These are phyloP conservation scores for Valencia hispanica DNA, from an alignment of 2,797 vertebrate species.

Conservation along the genomic window DNA sequence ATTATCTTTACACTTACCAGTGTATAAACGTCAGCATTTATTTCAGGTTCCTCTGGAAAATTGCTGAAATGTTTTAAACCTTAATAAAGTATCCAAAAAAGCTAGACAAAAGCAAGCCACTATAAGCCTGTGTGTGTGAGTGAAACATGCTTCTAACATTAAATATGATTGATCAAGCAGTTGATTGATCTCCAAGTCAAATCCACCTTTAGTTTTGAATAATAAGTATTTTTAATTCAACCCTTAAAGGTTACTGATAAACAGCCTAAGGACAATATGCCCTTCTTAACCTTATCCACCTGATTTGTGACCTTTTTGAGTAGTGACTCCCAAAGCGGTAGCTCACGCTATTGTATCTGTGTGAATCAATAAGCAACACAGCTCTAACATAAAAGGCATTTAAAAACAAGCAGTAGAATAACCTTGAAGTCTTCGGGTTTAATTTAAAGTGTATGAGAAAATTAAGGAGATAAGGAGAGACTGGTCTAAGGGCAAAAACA, in stretches of 20 bases:
- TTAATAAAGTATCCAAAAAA: constrained; percentile 12
- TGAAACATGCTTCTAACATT: constrained; percentile 36
- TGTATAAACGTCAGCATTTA: background rate
- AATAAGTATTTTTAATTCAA: constrained; percentile 20
- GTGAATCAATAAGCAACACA: constrained; percentile 13
- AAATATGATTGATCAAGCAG: constrained; percentile 48
- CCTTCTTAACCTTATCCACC: constrained; percentile 52
- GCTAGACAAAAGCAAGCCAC: constrained; percentile 26
- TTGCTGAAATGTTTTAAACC: background rate
- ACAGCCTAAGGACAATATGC: constrained; percentile 45
- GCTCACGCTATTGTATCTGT: constrained; percentile 12
- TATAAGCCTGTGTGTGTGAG: constrained; percentile 23
- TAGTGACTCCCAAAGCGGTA: constrained; percentile 34
- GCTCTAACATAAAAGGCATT: background rate
- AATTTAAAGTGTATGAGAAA: constrained; percentile 5
- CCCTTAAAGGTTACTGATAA: constrained; percentile 58
- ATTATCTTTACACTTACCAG: background rate
- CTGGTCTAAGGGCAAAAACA: background rate
- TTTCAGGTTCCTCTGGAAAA: background rate
- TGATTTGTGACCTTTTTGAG: constrained; percentile 54
- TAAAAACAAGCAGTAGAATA: background rate
- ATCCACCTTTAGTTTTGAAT: constrained; percentile 24
- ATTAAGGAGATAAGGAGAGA: background rate
- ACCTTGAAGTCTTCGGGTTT: background rate
- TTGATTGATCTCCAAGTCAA: constrained; percentile 52